A percentile compares a stretch with the other conserved stretches of the same genome.
These are phyloP conservation scores for Phymastichus coffea DNA, from an alignment of 1,140 invertebrate genomes.

Conservation along the genomic window DNA sequence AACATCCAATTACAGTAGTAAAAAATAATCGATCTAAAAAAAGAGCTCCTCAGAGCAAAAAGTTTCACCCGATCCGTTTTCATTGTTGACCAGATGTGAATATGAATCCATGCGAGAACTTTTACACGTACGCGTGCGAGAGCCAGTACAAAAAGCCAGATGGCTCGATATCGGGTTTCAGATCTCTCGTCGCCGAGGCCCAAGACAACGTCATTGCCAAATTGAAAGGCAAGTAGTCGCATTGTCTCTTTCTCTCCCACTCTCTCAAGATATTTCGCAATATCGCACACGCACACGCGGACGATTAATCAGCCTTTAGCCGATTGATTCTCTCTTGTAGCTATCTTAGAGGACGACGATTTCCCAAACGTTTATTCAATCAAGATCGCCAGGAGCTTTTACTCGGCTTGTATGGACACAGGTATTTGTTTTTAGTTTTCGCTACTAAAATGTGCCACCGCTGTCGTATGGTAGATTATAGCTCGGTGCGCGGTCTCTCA, in stretches of 20 bases:
- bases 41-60: too few relatives aligned
- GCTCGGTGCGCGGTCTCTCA: background rate
- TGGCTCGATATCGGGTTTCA: conserved; percentile 3
- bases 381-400: background rate
- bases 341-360: background rate
- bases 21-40: too few relatives aligned
- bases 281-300: too few relatives aligned
- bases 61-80: too few relatives aligned
- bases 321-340: background rate
- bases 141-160: background rate
- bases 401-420: conserved; percentile 1
- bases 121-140: background rate
- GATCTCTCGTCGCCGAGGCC: conserved; percentile 1
- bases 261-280: too few relatives aligned
- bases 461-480: background rate
- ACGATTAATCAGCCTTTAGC: background rate
- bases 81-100: background rate
- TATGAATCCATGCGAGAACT: conserved; percentile 4
- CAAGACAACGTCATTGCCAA: conserved; percentile 6
- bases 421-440: background rate
- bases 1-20: too few relatives aligned
- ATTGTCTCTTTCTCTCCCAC: too few relatives aligned
- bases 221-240: conserved; percentile 6
- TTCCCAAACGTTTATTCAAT: background rate
- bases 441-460: background rate